These are phyloP conservation scores for Scaptomyza reducta DNA, from an alignment of 2,888 invertebrate genomes.

Conservation along the genomic window DNA sequence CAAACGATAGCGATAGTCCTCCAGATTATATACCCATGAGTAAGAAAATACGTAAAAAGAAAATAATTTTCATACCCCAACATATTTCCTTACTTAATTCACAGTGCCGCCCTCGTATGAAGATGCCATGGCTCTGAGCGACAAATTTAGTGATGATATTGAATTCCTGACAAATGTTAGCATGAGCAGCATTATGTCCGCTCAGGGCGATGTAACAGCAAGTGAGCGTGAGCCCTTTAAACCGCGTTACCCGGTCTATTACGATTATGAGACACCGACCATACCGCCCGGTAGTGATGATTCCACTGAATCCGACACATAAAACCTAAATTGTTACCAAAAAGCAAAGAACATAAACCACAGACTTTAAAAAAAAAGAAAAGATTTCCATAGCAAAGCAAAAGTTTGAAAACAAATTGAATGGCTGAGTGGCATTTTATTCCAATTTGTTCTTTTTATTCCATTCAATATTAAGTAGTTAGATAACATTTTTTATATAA, in stretches of 20 bases:
- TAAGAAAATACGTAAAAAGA: slow-evolving; percentile 44
- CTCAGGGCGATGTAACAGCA: slow-evolving; percentile 77
- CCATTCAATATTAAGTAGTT: slow-evolving; percentile 60
- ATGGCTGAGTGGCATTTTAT: slow-evolving; percentile 78
- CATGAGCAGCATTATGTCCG: slow-evolving; percentile 82
- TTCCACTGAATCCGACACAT: slow-evolving; percentile 80
- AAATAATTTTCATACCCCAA: too few relatives aligned
- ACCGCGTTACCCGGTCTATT: slow-evolving; percentile 84
- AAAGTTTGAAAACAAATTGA: slow-evolving; percentile 50
- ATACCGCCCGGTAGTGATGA: slow-evolving; percentile 84
- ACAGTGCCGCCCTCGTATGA: slow-evolving; percentile 84
- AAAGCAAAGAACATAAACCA: slow-evolving; percentile 5
- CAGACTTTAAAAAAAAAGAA: slow-evolving; percentile 14
- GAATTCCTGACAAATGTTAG: slow-evolving; percentile 82
- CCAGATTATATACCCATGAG: slow-evolving; percentile 83
- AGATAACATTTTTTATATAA: slow-evolving; percentile 35
- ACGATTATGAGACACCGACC: slow-evolving; percentile 83
- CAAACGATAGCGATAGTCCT: slow-evolving; percentile 81
- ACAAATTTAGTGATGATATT: slow-evolving; percentile 82
- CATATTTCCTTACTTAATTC: slow-evolving; percentile 8
- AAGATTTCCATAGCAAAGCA: slow-evolving; percentile 37
- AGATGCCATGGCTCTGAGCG: slow-evolving; percentile 83
- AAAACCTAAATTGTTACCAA: slow-evolving; percentile 59
- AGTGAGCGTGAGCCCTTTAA: slow-evolving; percentile 82
- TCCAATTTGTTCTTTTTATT: slow-evolving; percentile 57